Evolutionary conservation across 2,888 invertebrate genomes (phyloP).

Genomic region (Escarpia spicata): DNA sequence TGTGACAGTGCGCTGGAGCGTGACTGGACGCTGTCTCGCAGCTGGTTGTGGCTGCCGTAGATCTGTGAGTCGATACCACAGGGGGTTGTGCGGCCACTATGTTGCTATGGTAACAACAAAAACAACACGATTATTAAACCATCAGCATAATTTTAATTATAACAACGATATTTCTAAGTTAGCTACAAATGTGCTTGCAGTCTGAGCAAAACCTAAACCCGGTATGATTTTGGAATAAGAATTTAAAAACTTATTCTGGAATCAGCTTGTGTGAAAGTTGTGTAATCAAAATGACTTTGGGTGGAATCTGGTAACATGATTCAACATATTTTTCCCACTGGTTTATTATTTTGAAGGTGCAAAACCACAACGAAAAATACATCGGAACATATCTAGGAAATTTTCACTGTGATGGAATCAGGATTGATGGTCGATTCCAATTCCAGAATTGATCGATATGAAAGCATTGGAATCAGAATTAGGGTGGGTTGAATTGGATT

Average conservation of each 20-base stretch:
- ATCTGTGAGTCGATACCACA: slow-evolving; percentile 32
- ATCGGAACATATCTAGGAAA: neutral
- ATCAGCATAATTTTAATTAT: too few relatives aligned
- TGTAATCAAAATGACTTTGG: too few relatives aligned
- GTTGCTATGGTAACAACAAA: neutral
- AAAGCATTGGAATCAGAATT: neutral
- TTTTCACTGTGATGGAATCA: neutral
- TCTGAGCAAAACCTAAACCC: neutral
- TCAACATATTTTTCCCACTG: too few relatives aligned
- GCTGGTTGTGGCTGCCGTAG: slow-evolving; percentile 14
- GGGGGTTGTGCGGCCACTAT: slow-evolving; percentile 28
- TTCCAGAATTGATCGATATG: neutral
- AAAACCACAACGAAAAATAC: neutral
- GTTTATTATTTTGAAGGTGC: too few relatives aligned
- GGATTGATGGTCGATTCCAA: neutral
- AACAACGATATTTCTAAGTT: neutral
- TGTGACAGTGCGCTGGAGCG: slow-evolving; percentile 24
- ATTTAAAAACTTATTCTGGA: neutral
- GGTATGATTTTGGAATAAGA: neutral
- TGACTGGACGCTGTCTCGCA: slow-evolving; percentile 26
- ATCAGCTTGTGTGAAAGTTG: too few relatives aligned
- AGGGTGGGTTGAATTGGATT: too few relatives aligned
- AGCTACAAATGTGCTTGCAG: neutral
- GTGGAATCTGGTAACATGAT: too few relatives aligned
- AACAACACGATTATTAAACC: neutral